Base-by-base conservation (phyloP, 2,888 invertebrate species). In the Troglohyphantes excavatus region DNA sequence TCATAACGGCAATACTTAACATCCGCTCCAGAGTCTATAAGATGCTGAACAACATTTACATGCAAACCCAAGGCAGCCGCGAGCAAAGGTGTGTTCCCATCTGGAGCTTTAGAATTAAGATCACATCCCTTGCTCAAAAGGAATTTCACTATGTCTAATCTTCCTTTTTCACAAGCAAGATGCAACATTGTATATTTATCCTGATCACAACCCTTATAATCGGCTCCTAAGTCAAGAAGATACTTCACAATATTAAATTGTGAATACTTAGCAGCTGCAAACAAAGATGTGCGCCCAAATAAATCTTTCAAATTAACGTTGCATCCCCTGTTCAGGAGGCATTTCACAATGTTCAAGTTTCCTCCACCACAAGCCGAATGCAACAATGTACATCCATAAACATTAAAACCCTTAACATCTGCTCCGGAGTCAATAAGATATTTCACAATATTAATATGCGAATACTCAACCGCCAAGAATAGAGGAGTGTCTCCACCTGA, bases 401-500 rank as follows among this genome's bases (percentile, higher is more conserved):
- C 7, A 39, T 43, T 27, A 7, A 11, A 17, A 67, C 9, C 26
- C 0, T 81, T n/a, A 13, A 70, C 13, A 11, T 39, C 9, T 13
- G 39, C 33, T n/a, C 21, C 33, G 9, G 29, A 1, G 3, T 81
- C 23, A 11, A 81, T 17, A n/a, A 81, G 27, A 23, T 17, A 19
- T 26, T 68, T 33, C 5, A 70, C 39, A 2, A 33, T 27, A n/a
- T 27, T 1, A 9, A n/a, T n/a, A 29, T 65, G 26, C 1, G 17
- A 33, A 92, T 96, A 96, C 3, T 96, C 95, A 5, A 97, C 96
- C 33, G 97, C 96, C 90, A 98, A 94, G 3, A 13, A 0, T 5
- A 98, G 93, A 0, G 98, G 97, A 26, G 98, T 97, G 94, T 97
- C 96, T 87, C 95, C 96, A 93, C 98, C 98, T 93, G 96, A 95